Evolutionary conservation across 2,113 vertebrate genomes (phyloP), one percentile per base, ranked within the genome.

Genomic region (Misgurnus mizolepis): DNA sequence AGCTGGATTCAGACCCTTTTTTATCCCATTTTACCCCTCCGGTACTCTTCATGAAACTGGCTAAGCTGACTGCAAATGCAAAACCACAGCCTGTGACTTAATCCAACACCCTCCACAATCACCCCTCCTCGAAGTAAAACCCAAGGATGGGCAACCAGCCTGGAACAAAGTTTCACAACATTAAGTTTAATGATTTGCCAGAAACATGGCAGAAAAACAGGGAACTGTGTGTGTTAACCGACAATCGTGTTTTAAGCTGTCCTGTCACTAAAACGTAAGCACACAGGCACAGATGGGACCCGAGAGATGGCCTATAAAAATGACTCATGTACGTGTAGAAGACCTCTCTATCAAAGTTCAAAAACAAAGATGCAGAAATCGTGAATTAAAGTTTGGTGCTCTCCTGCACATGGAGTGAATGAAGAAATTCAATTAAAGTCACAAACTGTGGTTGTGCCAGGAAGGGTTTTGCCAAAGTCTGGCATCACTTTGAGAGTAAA

Each of bases 371-470:
- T 18, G 6, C 7, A 7, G n/a, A 58, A 58, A 53, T 53, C 47
- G 3, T 9, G 50, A 34, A 71, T 0, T 39, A 2, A 8, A 60
- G 55, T 73, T 45, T 60, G 5, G 6, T 60, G 40, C 41, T 27
- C 79, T 67, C 53, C 82, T 82, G 67, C 39, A 72, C 60, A 61
- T 22, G 56, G 34, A 15, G 69, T 84, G 75, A 14, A 64, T 40
- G 8, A 64, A 71, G 53, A 70, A 82, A 82, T 80, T 50, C 49
- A 58, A 76, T 80, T 66, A 72, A 75, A 84, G 50, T 80, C 22
- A 64, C 45, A 66, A 17, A 40, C 15, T 77, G 73, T 67, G n/a
- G 55, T 53, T 55, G 47, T 40, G 22, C 39, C n/a, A 61, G 34
- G n/a, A 10, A 62, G 61, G 6, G 17, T 55, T 67, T n/a, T 67